Conservation (phyloP, 1,140 invertebrate genomes). For the Cyclina sinensis region DNA sequence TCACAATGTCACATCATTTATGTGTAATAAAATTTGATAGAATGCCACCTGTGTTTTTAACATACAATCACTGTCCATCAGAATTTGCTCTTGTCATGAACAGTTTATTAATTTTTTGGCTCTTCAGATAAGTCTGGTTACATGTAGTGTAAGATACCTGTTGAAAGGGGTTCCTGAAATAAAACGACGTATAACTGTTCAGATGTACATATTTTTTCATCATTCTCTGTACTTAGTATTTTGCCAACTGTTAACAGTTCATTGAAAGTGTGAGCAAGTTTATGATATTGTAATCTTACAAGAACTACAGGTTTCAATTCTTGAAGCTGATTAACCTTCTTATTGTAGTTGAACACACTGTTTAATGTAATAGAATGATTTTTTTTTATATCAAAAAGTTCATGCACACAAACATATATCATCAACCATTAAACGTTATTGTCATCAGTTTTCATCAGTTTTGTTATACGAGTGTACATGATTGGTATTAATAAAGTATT, state of each 20-base stretch:
- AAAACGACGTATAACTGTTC: not conserved
- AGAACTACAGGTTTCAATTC: not conserved
- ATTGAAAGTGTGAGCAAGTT: not conserved
- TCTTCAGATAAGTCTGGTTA: too few relatives aligned
- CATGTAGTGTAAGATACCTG: too few relatives aligned
- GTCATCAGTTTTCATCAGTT: conserved; percentile 63
- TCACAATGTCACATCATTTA: too few relatives aligned
- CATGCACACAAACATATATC: conserved; percentile 40
- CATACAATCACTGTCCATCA: too few relatives aligned
- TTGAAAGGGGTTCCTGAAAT: not conserved
- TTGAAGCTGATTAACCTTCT: not conserved
- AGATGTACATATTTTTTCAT: not conserved
- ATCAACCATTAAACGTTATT: conserved; percentile 58
- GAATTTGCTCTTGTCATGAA: too few relatives aligned
- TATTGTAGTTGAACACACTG: not conserved
- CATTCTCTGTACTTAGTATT: not conserved
- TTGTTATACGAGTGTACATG: conserved; percentile 70
- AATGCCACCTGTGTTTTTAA: too few relatives aligned
- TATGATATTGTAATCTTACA: too few relatives aligned
- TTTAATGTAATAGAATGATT: not conserved
- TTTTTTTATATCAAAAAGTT: not conserved
- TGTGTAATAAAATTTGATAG: too few relatives aligned
- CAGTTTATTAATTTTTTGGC: too few relatives aligned
- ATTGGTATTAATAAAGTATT: conserved; percentile 71
- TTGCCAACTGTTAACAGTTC: not conserved